phyloP scores from a whole-genome alignment of 2,888 invertebrate species.

The Miltochrista miniata region DNA sequence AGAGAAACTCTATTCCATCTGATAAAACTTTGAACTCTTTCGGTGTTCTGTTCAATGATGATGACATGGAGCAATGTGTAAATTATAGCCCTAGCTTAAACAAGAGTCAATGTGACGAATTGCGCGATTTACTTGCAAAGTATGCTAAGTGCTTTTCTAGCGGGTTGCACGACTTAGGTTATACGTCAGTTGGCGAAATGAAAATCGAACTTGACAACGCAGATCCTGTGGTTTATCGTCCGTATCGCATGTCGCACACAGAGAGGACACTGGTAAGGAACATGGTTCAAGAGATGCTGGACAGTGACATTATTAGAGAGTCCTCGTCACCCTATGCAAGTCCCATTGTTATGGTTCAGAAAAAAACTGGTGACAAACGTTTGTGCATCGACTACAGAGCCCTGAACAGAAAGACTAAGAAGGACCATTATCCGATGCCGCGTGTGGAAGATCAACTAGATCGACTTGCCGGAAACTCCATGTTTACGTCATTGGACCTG shows the following conservation, averaged over 20 bases:
- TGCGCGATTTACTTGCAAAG: not conserved
- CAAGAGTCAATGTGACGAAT: too few relatives aligned
- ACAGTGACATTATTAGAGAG: not conserved
- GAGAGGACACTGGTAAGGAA: not conserved
- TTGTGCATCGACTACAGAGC: constrained; percentile 1
- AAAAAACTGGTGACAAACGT: not conserved
- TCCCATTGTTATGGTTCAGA: not conserved
- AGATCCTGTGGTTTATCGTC: constrained; percentile 2
- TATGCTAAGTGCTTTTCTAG: constrained; percentile 4
- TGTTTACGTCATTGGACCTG: not conserved
- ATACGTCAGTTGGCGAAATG: not conserved
- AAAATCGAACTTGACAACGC: not conserved
- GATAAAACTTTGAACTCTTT: too few relatives aligned
- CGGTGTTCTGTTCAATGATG: too few relatives aligned
- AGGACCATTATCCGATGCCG: constrained; percentile 1
- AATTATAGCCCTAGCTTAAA: too few relatives aligned
- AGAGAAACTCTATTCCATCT: too few relatives aligned
- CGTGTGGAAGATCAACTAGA: not conserved
- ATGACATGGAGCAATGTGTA: too few relatives aligned
- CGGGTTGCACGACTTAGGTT: constrained; percentile 5
- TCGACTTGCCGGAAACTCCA: not conserved
- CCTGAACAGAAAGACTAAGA: not conserved
- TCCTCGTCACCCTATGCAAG: constrained; percentile 3
- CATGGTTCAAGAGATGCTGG: constrained; percentile 1
- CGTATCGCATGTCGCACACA: constrained; percentile 1